Evolutionary conservation across 2,113 vertebrate genomes (phyloP).

Genomic region (Corythornis vintsioides): DNA sequence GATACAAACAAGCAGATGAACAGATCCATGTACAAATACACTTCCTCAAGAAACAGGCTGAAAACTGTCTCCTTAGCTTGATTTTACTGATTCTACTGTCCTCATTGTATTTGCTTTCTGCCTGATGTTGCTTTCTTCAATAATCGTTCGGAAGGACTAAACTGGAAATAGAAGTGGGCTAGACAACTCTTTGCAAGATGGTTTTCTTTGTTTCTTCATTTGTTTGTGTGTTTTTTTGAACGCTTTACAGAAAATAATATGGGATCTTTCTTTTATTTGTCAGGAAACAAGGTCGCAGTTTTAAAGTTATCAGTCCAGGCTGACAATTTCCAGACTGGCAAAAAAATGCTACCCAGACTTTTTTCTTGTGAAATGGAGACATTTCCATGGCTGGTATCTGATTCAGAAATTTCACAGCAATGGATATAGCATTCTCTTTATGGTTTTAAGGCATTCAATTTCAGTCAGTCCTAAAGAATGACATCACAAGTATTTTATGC

Average conservation of each 20-base stretch:
- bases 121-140: not conserved
- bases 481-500: not conserved
- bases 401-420: slow-evolving; percentile 37
- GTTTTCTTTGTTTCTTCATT: not conserved
- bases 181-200: not conserved
- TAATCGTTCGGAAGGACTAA: not conserved
- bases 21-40: not conserved
- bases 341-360: not conserved
- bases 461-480: slow-evolving; percentile 9
- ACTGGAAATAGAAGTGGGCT: not conserved
- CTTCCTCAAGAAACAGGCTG: not conserved
- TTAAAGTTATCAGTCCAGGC: not conserved
- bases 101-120: not conserved
- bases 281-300: not conserved
- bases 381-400: not conserved
- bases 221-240: not conserved
- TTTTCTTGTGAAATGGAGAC: slow-evolving; percentile 20
- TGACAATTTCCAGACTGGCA: not conserved
- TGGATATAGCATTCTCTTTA: not conserved
- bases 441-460: not conserved
- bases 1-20: not conserved
- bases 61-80: not conserved
- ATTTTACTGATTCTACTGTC: not conserved
- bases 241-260: not conserved
- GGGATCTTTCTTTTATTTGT: not conserved